Percentiles rank a stretch among this genome's conserved stretches.
phyloP scores from a whole-genome alignment of 1,140 invertebrate genomes.

The Papilio polyxenes region DNA sequence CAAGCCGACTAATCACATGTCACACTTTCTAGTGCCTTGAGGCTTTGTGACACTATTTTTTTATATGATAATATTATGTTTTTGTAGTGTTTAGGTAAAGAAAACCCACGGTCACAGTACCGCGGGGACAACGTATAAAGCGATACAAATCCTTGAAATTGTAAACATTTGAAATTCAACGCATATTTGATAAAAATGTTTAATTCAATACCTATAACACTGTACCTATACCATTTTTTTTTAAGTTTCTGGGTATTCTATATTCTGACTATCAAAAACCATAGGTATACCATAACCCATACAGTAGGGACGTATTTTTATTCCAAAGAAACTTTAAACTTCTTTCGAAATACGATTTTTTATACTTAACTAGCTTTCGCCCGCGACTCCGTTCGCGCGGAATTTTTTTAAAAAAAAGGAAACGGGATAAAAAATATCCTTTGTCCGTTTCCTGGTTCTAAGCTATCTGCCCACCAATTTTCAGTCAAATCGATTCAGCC shows the following conservation, averaged over 20 bases:
- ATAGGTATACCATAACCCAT: no score
- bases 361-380: no score
- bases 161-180: not conserved
- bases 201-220: not conserved
- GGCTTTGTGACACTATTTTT: not conserved
- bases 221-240: not conserved
- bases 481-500: no score
- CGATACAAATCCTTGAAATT: conserved; percentile 1
- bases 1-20: not conserved
- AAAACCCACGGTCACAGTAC: not conserved
- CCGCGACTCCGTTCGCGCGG: no score
- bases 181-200: not conserved
- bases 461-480: no score
- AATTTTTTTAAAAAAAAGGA: no score
- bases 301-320: not conserved
- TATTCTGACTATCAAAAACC: not conserved
- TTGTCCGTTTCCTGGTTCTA: no score
- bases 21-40: not conserved
- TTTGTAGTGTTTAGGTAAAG: not conserved
- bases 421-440: no score
- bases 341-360: not conserved
- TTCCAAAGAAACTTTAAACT: no score
- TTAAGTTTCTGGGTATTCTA: not conserved
- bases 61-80: not conserved
- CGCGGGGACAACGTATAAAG: not conserved